These are phyloP conservation scores for Callyntrura sp. DNA, from an alignment of 2,888 invertebrate genomes.

Conservation along the genomic window DNA sequence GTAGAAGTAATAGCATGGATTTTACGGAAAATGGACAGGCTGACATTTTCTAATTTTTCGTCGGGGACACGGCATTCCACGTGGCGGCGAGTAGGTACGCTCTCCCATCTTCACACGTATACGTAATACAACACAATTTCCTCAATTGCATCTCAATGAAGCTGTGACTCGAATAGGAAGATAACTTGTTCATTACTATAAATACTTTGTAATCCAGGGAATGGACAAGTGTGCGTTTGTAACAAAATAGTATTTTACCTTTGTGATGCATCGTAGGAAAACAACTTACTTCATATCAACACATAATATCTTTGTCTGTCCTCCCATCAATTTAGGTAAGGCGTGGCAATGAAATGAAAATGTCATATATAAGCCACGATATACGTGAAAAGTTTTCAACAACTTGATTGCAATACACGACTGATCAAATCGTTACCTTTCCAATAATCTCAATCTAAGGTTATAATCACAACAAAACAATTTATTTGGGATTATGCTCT, in stretches of 20 bases:
- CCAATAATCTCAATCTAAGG: no score
- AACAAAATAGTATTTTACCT: neutral
- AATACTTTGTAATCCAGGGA: neutral
- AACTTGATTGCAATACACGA: no score
- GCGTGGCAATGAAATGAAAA: no score
- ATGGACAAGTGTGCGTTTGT: neutral
- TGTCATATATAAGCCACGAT: no score
- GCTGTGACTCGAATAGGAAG: neutral
- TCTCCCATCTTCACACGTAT: neutral
- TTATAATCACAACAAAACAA: no score
- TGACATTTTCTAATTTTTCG: conserved; percentile 71
- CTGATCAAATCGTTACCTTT: no score
- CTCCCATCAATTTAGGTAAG: no score
- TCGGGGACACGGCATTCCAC: conserved; percentile 70
- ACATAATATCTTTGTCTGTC: no score
- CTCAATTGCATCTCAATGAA: conserved; percentile 12
- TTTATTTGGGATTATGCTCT: no score
- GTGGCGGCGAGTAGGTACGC: conserved; percentile 52
- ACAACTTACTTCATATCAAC: neutral
- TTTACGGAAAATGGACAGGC: conserved; percentile 50
- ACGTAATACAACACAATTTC: neutral
- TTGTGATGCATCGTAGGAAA: neutral
- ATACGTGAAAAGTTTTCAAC: no score
- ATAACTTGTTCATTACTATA: no score
- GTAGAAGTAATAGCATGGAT: no score